A percentile compares a stretch with the other conserved stretches of the same genome.
Conservation (phyloP, 2,888 invertebrate species). For the Sthenelais limicola region DNA sequence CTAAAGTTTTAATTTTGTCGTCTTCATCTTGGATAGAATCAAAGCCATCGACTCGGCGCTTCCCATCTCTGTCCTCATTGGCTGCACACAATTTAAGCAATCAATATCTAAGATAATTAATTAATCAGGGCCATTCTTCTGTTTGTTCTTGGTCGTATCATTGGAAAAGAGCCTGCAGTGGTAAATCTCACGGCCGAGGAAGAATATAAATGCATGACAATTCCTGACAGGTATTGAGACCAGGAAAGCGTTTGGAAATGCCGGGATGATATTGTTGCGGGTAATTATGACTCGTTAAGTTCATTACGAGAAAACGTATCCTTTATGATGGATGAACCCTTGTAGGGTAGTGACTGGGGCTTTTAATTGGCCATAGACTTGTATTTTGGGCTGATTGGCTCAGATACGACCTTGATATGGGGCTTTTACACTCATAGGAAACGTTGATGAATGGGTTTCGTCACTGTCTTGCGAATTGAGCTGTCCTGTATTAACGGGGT, state of each 20-base stretch:
- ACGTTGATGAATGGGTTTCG: too few relatives aligned
- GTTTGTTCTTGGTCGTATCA: too few relatives aligned
- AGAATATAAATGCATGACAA: slow-evolving; percentile 7
- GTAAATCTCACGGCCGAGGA: neutral
- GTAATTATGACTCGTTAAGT: slow-evolving; percentile 35
- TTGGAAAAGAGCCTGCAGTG: too few relatives aligned
- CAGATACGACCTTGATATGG: too few relatives aligned
- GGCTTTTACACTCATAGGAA: too few relatives aligned
- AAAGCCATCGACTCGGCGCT: too few relatives aligned
- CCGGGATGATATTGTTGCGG: slow-evolving; percentile 7
- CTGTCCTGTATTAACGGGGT: too few relatives aligned
- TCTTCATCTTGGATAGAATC: too few relatives aligned
- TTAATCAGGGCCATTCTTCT: slow-evolving; percentile 20
- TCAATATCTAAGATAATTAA: slow-evolving; percentile 24
- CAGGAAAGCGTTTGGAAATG: neutral
- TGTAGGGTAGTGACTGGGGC: neutral
- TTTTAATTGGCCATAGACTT: neutral
- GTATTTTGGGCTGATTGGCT: too few relatives aligned
- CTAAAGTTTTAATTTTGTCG: too few relatives aligned
- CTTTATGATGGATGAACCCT: slow-evolving; percentile 16
- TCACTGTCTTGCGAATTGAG: too few relatives aligned
- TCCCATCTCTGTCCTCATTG: too few relatives aligned
- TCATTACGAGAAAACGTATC: slow-evolving; percentile 13
- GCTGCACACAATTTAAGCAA: slow-evolving; percentile 10
- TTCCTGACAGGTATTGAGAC: slow-evolving; percentile 1